Conservation (phyloP, 2,888 invertebrate genomes). For the Caenorhabditis becei region DNA sequence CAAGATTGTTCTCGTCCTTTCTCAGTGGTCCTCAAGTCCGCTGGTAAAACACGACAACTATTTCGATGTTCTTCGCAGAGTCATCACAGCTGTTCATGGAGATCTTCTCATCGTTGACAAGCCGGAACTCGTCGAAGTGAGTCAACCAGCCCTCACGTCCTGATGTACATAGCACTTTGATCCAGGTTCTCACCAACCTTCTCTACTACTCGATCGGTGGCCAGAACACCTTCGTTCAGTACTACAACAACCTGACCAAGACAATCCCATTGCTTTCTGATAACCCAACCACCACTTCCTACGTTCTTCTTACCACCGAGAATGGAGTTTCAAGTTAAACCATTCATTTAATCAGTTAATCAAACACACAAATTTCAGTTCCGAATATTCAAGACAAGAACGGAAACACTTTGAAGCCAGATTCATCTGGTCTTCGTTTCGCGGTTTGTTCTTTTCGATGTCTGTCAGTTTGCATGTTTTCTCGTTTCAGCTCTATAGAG, state of each 20-base stretch:
- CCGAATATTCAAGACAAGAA: slow-evolving; percentile 42
- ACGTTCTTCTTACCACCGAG: slow-evolving; percentile 43
- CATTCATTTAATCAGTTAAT: neutral
- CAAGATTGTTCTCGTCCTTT: slow-evolving; percentile 59
- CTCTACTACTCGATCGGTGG: slow-evolving; percentile 36
- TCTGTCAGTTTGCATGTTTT: neutral
- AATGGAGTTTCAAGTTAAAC: slow-evolving; percentile 30
- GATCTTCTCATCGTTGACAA: slow-evolving; percentile 63
- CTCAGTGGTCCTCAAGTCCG: slow-evolving; percentile 51
- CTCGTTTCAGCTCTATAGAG: slow-evolving; percentile 39
- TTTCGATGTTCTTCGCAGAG: slow-evolving; percentile 62
- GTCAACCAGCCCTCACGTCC: neutral
- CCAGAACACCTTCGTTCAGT: slow-evolving; percentile 55
- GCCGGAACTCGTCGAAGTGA: slow-evolving; percentile 29
- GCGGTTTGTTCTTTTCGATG: slow-evolving; percentile 1
- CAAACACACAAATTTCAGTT: slow-evolving; percentile 5
- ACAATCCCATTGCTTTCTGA: slow-evolving; percentile 54
- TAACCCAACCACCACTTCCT: slow-evolving; percentile 20
- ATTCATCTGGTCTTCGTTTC: slow-evolving; percentile 28
- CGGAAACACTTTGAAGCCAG: slow-evolving; percentile 32
- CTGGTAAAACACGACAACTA: slow-evolving; percentile 40
- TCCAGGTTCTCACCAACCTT: slow-evolving; percentile 31
- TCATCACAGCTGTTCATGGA: slow-evolving; percentile 60
- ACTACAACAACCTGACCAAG: slow-evolving; percentile 48
- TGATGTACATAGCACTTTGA: neutral